Conservation (phyloP, 2,888 invertebrate species). For the Lepidochrysops patricia region DNA sequence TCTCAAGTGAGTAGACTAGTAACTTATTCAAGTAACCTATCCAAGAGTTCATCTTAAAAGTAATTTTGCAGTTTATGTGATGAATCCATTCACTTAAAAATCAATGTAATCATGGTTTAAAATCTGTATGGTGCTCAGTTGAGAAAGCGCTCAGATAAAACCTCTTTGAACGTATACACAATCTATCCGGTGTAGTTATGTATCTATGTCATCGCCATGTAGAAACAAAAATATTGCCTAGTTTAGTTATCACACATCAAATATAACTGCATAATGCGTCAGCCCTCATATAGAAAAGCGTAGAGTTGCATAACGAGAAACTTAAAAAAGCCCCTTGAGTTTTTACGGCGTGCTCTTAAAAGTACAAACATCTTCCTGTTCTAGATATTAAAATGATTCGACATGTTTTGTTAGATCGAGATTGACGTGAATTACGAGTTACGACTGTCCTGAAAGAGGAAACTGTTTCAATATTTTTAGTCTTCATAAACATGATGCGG, state of each 20-base stretch:
- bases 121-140: background rate
- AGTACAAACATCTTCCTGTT: background rate
- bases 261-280: background rate
- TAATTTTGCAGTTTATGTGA: background rate
- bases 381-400: constrained; percentile 6
- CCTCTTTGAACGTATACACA: background rate
- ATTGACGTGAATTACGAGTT: constrained; percentile 9
- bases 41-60: background rate
- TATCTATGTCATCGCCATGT: background rate
- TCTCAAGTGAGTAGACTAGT: background rate
- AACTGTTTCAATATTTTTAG: constrained; percentile 3
- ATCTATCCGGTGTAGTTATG: background rate
- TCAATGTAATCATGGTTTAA: background rate
- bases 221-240: background rate
- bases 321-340: background rate
- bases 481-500: background rate
- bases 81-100: background rate
- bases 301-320: constrained; percentile 1
- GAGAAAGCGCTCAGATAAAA: background rate
- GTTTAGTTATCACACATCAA: constrained; percentile 3
- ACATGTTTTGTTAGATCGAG: background rate
- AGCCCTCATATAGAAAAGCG: background rate
- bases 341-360: constrained; percentile 3
- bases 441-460: background rate
- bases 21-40: background rate